These are phyloP conservation scores for Mactra quadrangularis DNA, from an alignment of 1,140 invertebrate genomes.

Conservation along the genomic window DNA sequence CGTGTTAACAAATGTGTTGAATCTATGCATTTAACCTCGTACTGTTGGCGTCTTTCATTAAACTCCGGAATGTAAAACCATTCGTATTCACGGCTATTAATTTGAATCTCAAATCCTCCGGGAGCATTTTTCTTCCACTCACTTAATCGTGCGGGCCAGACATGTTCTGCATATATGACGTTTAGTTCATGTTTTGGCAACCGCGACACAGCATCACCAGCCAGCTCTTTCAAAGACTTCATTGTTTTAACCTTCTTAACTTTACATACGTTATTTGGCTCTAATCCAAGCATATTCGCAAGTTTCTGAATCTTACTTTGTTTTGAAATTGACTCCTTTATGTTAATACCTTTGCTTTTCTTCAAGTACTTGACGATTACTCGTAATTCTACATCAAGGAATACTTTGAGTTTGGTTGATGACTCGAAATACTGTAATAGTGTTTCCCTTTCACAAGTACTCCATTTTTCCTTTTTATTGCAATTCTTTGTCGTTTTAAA, in stretches of 20 bases:
- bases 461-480: constrained; percentile 18
- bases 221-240: constrained; percentile 8
- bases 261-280: neutral
- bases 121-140: neutral
- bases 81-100: neutral
- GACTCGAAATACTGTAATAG: neutral
- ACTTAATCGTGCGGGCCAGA: neutral
- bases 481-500: neutral
- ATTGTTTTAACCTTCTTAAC: neutral
- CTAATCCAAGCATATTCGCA: neutral
- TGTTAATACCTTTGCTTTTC: neutral
- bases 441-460: neutral
- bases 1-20: constrained; percentile 30
- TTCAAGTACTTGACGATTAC: neutral
- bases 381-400: neutral
- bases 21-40: constrained; percentile 31
- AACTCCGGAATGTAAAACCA: constrained; percentile 38
- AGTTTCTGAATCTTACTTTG: neutral
- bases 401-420: neutral
- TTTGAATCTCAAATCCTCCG: neutral
- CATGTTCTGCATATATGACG: neutral
- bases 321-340: neutral
- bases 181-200: constrained; percentile 7
- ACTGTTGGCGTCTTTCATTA: neutral
- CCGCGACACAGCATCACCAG: neutral